Evolutionary conservation across 2,888 invertebrate species (phyloP).

Genomic region (Nasonia oneida): DNA sequence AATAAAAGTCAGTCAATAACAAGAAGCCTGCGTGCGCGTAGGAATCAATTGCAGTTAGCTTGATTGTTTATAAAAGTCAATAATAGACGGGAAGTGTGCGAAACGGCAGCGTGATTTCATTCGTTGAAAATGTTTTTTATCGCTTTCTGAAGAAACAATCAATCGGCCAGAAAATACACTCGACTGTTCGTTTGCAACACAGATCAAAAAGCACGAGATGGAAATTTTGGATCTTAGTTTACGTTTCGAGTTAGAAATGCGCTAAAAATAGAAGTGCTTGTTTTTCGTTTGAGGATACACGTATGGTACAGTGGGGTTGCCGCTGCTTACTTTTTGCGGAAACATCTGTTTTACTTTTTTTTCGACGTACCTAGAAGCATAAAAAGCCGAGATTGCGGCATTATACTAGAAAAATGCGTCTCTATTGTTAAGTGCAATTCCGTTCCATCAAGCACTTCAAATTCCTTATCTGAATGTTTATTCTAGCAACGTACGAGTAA

Average conservation of each 20-base stretch:
- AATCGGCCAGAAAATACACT: neutral
- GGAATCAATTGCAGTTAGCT: neutral
- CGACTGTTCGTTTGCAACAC: neutral
- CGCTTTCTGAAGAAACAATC: neutral
- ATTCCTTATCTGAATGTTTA: neutral
- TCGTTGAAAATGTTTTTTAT: neutral
- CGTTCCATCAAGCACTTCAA: neutral
- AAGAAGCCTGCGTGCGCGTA: neutral
- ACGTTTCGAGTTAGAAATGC: neutral
- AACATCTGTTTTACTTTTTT: conserved; percentile 3
- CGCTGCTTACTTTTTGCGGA: neutral
- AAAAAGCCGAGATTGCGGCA: neutral
- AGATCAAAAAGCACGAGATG: neutral
- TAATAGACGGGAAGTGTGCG: neutral
- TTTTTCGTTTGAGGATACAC: neutral
- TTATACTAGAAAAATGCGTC: neutral
- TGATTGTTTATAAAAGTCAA: neutral
- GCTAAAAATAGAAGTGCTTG: conserved; percentile 3
- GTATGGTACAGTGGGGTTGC: neutral
- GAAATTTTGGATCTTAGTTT: neutral
- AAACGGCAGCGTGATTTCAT: neutral
- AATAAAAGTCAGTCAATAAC: conserved; percentile 10
- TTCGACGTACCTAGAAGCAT: neutral
- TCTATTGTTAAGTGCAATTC: neutral
- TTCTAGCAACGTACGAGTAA: neutral